phyloP scores from a whole-genome alignment of 2,888 invertebrate genomes.

The Apodemia mormo region DNA sequence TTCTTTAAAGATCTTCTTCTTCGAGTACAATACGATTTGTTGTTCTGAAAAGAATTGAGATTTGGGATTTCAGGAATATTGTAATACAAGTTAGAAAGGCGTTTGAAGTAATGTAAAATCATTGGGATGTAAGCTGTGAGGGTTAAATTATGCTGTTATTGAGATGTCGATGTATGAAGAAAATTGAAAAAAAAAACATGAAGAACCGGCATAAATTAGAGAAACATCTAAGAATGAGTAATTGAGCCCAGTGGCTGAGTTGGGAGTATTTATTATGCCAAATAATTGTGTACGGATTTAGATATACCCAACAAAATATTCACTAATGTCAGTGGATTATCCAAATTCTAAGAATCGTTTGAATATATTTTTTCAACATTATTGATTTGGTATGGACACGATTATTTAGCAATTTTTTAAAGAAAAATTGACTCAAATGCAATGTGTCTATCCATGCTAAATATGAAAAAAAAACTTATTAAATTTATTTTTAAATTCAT shows the following conservation, averaged over 20 bases:
- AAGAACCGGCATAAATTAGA: neutral
- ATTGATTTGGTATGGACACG: too few species aligned
- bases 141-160: neutral
- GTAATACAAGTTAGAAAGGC: neutral
- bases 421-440: neutral
- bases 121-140: neutral
- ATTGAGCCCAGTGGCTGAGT: neutral
- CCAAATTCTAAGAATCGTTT: too few species aligned
- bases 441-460: neutral
- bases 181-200: neutral
- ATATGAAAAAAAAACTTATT: neutral
- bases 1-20: neutral
- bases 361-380: too few species aligned
- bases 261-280: neutral
- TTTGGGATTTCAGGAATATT: conserved; percentile 1
- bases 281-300: neutral
- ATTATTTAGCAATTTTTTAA: neutral
- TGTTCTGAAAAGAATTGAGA: neutral
- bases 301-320: neutral
- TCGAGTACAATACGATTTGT: conserved; percentile 1
- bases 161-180: neutral
- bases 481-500: neutral
- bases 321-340: neutral
- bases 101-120: neutral
- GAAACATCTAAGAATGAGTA: neutral